Base-by-base conservation (phyloP, 1,140 invertebrate genomes). In the Zophobas atratus region DNA sequence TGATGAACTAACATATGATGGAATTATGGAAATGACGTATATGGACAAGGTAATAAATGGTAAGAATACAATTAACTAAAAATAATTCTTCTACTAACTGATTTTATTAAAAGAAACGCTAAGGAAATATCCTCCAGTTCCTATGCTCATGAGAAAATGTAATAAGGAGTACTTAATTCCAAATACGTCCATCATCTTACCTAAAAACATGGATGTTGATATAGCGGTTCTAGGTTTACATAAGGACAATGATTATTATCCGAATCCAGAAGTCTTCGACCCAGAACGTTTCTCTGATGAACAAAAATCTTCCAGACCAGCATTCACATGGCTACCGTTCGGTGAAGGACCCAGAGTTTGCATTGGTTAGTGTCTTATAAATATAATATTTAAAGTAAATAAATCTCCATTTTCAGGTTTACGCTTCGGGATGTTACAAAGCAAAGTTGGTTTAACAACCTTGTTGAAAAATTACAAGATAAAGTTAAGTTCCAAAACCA, bases 281-380 rank as follows among this genome's bases (percentile, higher is more conserved):
- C 94, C 94, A 0, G 90, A 93, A 49, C 86, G 92, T 77, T 94
- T 94, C 82, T 82, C 85, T n/a, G 84, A 88, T 1, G 89, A 90
- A 77, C 79, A 80, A 32, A 88, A 86, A 75, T 78, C 75, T 0
- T 78, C 79, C 2, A 77, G 82, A 49, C 82, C 83, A 35, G 84
- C 82, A 2, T 86, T 81, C 63, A 84, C 85, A 0, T 91, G 87
- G 81, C 79, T 91, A 39, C 89, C 90, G 2, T 92, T 92, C 81
- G 89, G 90, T n/a, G 89, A 88, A 55, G 91, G 91, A 8, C 87
- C 88, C 1, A 82, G 90, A 71, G 90, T 90, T 80, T 92, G 90
- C 79, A 90, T 91, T 48, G 85, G 85, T 86, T 80, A 87, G 39
- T 4, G 34, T 60, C 4, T 60, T 1, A 6, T 36, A 33, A 20